Percentiles rank a stretch among this genome's conserved stretches.
Evolutionary conservation across 2,797 vertebrate species (phyloP).

Genomic region (Pampus argenteus): DNA sequence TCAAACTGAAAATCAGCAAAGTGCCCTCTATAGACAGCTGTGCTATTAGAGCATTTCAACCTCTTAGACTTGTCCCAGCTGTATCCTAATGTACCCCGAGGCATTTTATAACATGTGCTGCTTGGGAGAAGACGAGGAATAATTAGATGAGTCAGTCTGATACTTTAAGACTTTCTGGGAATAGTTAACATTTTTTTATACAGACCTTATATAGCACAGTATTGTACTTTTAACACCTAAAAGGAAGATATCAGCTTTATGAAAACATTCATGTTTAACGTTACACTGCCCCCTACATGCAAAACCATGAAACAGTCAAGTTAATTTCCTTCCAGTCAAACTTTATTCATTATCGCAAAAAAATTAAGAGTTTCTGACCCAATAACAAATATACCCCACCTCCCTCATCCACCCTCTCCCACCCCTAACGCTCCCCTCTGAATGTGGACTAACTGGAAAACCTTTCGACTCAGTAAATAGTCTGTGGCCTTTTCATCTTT

Average conservation of each 20-base stretch:
- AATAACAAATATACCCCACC: constrained; percentile 54
- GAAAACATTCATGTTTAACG: constrained; percentile 23
- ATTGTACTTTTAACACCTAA: not conserved
- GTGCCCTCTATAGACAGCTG: not conserved
- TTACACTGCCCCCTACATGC: constrained; percentile 76
- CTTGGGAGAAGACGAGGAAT: not conserved
- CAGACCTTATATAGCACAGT: not conserved
- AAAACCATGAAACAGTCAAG: constrained; percentile 24
- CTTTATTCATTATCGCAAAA: constrained; percentile 74
- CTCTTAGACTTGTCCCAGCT: not conserved
- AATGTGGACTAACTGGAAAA: constrained; percentile 61
- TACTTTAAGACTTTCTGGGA: constrained; percentile 3
- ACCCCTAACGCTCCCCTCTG: constrained; percentile 27
- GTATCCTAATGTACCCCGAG: not conserved
- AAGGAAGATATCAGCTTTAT: constrained; percentile 5
- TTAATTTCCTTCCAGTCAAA: constrained; percentile 49
- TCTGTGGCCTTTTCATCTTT: constrained; percentile 46
- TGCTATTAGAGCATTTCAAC: constrained; percentile 18
- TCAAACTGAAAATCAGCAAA: not conserved
- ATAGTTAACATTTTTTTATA: not conserved
- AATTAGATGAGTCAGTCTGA: constrained; percentile 21
- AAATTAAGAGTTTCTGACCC: constrained; percentile 60
- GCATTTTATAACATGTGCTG: not conserved
- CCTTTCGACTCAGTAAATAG: constrained; percentile 60
- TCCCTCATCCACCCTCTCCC: not conserved